Base-by-base conservation (phyloP, 2,797 vertebrate genomes). In the Sebastes trivittatus region DNA sequence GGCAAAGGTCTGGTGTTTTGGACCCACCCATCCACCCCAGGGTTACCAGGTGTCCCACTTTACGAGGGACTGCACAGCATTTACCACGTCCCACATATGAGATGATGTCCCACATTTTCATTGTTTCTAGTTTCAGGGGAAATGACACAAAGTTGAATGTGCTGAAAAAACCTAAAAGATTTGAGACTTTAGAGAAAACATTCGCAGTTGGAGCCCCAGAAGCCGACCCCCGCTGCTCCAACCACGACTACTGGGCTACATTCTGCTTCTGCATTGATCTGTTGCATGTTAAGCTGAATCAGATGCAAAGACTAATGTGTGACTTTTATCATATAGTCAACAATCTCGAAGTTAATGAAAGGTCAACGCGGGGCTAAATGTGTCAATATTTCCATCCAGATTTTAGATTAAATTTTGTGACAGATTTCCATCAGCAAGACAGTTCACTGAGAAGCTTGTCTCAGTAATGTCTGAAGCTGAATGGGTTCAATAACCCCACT, bases 401-500 rank as follows among this genome's bases (percentile, higher is more conserved):
- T 38, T 67, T 63, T 42, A 73, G 8, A 79, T 86, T 20, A 59
- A 67, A 76, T 25, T 25, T 23, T 2, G 13, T 9, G 49, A 65
- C 62, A 67, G 70, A 78, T 80, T 76, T 60, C 55, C 38, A 77
- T 78, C 34, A 74, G 62, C 10, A 7, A 65, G 68, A 27, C 67
- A 5, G 30, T 67, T 87, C 46, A 36, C 38, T 8, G 62, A 60
- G 72, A 80, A 55, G 72, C 69, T 27, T 46, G 29, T 67, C 46
- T 87, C 55, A 36, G 68, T 80, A 55, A 83, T 58, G 74, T 78
- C 81, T 84, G 62, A 75, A 78, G 77, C 13, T 9, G 66, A 88
- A 85, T 77, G 78, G 77, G 81, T 89, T 86, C 79, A 88, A 89
- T 71, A 88, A 83, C 81, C 77, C 69, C 55, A 64, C 86, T 87